Evolutionary conservation across 2,888 invertebrate genomes (phyloP), one percentile per base, ranked within the genome.

Genomic region (Plutella xylostella): DNA sequence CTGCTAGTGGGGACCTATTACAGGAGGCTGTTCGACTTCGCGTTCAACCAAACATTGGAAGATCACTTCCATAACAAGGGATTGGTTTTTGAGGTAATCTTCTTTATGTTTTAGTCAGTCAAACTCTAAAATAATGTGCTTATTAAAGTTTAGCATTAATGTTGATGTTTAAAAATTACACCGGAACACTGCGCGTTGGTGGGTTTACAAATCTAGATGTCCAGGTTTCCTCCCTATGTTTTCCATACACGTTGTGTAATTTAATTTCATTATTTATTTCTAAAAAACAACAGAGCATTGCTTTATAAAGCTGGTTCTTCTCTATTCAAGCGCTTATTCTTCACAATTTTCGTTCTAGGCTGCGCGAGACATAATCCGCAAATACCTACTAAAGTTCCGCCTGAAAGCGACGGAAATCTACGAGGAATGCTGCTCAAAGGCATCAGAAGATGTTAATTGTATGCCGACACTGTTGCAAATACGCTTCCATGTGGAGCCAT

Each of bases 311-410:
- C 9, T 25, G 25, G 25, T 25, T 25, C 25, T 25, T 25, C 5
- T 9, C 5, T 25, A 25, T 25, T 25, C 6, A 9, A 9, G 25
- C 25, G 25, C 9, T 9, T 25, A 25, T 9, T 25, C 9, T 7
- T 25, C 5, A 25, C 6, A 7, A 31, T 31, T 6, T 33, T 28
- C 6, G n/a, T n/a, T 64, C 11, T 51, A 90, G 90, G 87, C 89
- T 4, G 74, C 89, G 37, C 87, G 89, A 52, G 86, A 87, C 52
- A 86, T 87, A 15, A 73, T 90, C 17, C 75, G 85, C 45, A 76
- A 80, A 14, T 90, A 88, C 55, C 65, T 91, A 17, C 61, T 87
- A 18, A 85, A 86, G 30, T 89, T 88, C 59, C 85, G 89, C 3
- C 65, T 87, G 14, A 68, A 56, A n/a, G 74, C 80, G 0, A 83